These are phyloP conservation scores for Ceraclea dissimilis DNA, from an alignment of 2,888 invertebrate species.

Conservation along the genomic window DNA sequence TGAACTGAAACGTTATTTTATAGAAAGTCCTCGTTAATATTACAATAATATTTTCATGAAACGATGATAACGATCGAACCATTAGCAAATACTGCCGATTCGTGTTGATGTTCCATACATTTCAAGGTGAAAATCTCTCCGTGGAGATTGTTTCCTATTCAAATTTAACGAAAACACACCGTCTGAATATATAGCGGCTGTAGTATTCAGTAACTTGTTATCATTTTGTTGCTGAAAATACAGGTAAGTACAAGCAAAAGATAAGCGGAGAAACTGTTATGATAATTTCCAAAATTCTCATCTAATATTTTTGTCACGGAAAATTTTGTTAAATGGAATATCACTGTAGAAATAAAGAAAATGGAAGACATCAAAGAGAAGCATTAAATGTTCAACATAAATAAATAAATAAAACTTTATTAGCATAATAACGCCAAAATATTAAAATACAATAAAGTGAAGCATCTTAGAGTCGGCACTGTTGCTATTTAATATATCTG, in stretches of 20 bases:
- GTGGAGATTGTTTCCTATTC: background rate
- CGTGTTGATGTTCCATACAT: background rate
- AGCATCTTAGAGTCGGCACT: too few species aligned
- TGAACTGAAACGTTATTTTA: too few species aligned
- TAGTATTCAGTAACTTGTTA: background rate
- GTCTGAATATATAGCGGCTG: background rate
- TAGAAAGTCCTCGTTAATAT: background rate
- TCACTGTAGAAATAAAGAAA: background rate
- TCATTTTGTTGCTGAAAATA: background rate
- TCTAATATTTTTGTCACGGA: background rate
- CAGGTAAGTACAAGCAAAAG: background rate
- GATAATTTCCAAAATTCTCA: background rate
- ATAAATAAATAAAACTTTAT: too few species aligned
- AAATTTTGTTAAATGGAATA: background rate
- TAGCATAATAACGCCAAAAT: too few species aligned
- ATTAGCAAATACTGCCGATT: background rate
- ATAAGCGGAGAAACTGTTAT: background rate
- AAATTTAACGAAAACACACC: background rate
- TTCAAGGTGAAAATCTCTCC: background rate
- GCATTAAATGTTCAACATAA: too few species aligned
- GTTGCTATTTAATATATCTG: too few species aligned
- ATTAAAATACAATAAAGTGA: too few species aligned
- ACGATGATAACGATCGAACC: background rate
- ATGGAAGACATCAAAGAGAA: too few species aligned
- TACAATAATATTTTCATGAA: background rate